Base-by-base conservation (phyloP, 2,797 vertebrate genomes). In the Chelonia mydas region DNA sequence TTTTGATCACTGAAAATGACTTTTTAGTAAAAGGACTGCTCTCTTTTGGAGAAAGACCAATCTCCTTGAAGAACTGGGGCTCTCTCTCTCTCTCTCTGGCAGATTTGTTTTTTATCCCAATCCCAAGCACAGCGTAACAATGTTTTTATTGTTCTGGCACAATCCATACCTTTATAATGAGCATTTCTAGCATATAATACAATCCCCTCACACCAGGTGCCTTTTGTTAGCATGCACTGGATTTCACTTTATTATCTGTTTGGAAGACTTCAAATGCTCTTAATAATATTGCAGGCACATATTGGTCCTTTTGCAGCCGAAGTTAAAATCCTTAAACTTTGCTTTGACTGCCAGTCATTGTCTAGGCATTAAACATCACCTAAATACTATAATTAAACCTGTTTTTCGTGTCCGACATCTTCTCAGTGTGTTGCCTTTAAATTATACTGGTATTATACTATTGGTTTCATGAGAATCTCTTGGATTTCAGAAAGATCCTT, bases 271-370 rank as follows among this genome's bases (percentile, higher is more conserved):
- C 86, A 85, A 45, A 61, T 88, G 61, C 41, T 93, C 88, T 96
- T 90, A 83, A 49, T 90, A 80, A 84, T 50, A 77, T 55, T 94
- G 61, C 61, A 89, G 78, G 85, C 54, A 88, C 33, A 2, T 90
- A 85, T 51, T 84, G 82, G 27, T 84, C 50, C 17, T 97, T 96
- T 81, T 54, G 82, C 41, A 88, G 91, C n/a, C 85, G 45, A 96
- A 94, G 82, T 19, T 3, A 95, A 97, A 97, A 95, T 92, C 33
- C 86, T 90, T 94, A 88, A 45, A 50, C 50, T 96, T 96, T 94
- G 55, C 91, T 96, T 90, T 86, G 45, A 83, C 51, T 84, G 31
- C n/a, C 57, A 84, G 7, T 7, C 41, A 90, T 89, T 81, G n/a
- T 88, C 27, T 86, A 33, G 28, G 27, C 80, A 94, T 88, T 94